These are phyloP conservation scores for Masticophis lateralis DNA, from an alignment of 2,797 vertebrate species.

Conservation along the genomic window DNA sequence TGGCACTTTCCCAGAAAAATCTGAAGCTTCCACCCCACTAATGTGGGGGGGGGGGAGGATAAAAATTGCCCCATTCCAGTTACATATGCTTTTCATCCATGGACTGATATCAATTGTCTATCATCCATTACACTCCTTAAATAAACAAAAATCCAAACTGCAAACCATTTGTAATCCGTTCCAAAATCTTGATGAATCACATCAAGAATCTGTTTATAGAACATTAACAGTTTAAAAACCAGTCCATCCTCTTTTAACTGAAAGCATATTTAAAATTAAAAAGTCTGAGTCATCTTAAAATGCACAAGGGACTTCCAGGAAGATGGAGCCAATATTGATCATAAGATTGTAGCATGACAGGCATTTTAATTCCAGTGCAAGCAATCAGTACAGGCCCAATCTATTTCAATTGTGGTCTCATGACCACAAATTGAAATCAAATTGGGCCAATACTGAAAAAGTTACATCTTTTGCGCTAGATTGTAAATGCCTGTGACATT, in stretches of 20 bases:
- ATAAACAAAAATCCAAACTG: background rate
- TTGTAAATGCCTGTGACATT: background rate
- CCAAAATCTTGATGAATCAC: background rate
- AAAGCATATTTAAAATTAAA: background rate
- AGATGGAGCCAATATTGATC: background rate
- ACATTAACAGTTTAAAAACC: background rate
- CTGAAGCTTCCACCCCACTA: background rate
- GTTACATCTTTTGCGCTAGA: background rate
- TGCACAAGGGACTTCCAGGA: background rate
- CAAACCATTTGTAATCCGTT: background rate
- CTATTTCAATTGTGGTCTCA: background rate
- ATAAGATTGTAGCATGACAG: background rate
- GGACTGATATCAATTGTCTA: background rate
- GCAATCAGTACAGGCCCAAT: background rate
- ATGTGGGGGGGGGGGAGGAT: background rate
- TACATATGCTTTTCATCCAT: background rate
- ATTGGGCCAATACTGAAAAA: background rate
- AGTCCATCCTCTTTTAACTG: background rate
- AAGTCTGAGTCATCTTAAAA: background rate
- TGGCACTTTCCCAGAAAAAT: background rate
- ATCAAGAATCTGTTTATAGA: background rate
- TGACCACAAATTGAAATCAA: background rate
- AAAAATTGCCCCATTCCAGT: background rate
- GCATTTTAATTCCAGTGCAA: background rate
- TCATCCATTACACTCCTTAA: background rate